Base-by-base conservation (phyloP, 2,113 vertebrate genomes). In the Fulmarus glacialis region DNA sequence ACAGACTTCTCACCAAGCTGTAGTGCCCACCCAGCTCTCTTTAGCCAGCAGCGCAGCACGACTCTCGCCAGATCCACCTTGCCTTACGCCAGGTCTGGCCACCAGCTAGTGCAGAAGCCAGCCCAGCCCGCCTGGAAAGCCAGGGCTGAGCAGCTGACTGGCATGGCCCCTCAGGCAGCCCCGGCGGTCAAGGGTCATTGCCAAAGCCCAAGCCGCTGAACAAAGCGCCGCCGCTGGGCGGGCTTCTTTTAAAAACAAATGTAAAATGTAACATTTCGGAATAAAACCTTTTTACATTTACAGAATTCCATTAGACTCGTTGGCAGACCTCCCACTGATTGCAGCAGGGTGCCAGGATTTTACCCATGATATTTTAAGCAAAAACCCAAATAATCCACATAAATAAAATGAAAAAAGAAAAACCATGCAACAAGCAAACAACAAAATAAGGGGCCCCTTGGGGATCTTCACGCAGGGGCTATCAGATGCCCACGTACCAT, bases 111-210 rank as follows among this genome's bases (percentile, higher is more conserved):
- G 43, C 71, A 93, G 71, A 38, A 92, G 59, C 48, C 80, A 87
- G 66, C 23, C 55, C 63, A 15, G 20, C 38, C 26, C 1, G 5
- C 52, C 53, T 8, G 15, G 36, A 59, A 82, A 90, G 60, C 42
- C 16, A 4, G 18, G 30, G 36, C 50, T 73, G 78, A 75, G 72
- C 64, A 40, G 89, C 34, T 15, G 42, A 52, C 63, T 80, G 74
- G 27, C 81, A 64, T 3, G 3, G 58, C 27, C 40, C 53, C 71
- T 82, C 0, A 0, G 23, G 29, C 40, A 36, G 9, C 53, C 50
- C 62, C 0, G 0, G n/a, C 0, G 0, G 9, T 11, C 48, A 13
- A 24, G 13, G 30, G 43, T 85, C 63, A 38, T 14, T 26, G 29
- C 50, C 82, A 88, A 78, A 94, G 75, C 56, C 52, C 79, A 62